phyloP scores from a whole-genome alignment of 2,113 vertebrate genomes.

The Butorides virescens region DNA sequence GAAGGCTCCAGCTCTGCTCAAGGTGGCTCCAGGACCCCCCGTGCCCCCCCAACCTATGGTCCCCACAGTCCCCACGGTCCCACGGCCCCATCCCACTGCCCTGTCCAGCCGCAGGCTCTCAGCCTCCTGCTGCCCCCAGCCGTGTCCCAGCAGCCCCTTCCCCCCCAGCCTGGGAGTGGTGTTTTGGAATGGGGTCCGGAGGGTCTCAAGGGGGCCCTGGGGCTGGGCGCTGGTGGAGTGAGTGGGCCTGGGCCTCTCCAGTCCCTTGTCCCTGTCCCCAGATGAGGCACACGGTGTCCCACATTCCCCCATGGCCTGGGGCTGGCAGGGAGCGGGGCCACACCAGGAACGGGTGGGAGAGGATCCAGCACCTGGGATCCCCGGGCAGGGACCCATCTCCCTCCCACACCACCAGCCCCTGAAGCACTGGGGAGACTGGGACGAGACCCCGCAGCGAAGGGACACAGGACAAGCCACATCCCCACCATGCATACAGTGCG shows the following conservation, averaged over 20 bases:
- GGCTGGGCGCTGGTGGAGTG: accelerated
- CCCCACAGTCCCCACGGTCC: no score
- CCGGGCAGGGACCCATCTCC: not conserved
- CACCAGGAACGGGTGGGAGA: accelerated
- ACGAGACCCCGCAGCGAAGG: accelerated
- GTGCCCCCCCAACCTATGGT: no score
- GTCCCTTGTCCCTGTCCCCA: not conserved
- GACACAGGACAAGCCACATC: accelerated
- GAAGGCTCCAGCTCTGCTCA: not conserved
- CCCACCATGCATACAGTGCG: accelerated
- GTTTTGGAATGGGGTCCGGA: not conserved
- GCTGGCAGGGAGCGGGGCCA: not conserved
- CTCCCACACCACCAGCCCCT: not conserved
- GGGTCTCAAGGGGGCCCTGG: accelerated
- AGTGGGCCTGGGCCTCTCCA: accelerated
- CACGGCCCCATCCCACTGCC: not conserved
- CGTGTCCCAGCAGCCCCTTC: accelerated
- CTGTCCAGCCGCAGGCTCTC: not conserved
- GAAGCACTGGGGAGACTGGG: not conserved
- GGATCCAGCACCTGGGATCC: not conserved
- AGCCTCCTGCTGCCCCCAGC: accelerated
- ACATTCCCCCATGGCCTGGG: not conserved
- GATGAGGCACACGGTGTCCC: not conserved
- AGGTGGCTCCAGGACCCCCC: not conserved
- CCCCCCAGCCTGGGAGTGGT: not conserved